Evolutionary conservation across 1,140 invertebrate genomes (phyloP).

Genomic region (Diabrotica virgifera): DNA sequence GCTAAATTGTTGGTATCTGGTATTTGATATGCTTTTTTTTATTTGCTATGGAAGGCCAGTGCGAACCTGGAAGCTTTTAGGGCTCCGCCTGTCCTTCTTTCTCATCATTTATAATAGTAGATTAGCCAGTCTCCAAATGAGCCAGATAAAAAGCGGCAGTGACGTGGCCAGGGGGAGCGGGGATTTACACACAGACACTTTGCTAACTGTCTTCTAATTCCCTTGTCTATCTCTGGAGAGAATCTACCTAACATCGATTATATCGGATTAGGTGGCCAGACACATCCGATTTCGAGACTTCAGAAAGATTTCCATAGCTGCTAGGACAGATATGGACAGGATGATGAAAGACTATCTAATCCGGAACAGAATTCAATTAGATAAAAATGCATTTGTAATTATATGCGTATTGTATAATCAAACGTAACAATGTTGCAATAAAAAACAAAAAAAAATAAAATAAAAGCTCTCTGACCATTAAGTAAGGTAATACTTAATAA

Average conservation of each 20-base stretch:
- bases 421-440: too few species aligned
- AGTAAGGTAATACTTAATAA: too few species aligned
- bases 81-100: slow-evolving; percentile 23
- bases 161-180: slow-evolving; percentile 12
- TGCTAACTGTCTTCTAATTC: slow-evolving; percentile 41
- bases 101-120: slow-evolving; percentile 39
- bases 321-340: slow-evolving; percentile 1
- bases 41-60: too few species aligned
- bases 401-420: too few species aligned
- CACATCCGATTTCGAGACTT: slow-evolving; percentile 23
- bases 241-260: slow-evolving; percentile 42
- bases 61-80: too few species aligned
- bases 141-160: slow-evolving; percentile 32
- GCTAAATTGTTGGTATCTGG: too few species aligned
- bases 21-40: too few species aligned
- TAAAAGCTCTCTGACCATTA: too few species aligned
- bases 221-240: slow-evolving; percentile 36
- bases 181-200: slow-evolving; percentile 34
- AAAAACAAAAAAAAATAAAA: too few species aligned
- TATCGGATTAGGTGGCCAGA: slow-evolving; percentile 31
- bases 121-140: slow-evolving; percentile 35
- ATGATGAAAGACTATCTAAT: background rate
- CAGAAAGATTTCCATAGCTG: background rate
- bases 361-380: background rate
- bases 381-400: too few species aligned